Percentiles rank a stretch among this genome's conserved stretches.
Conservation (phyloP, 2,113 vertebrate genomes). For the Physeter macrocephalus region DNA sequence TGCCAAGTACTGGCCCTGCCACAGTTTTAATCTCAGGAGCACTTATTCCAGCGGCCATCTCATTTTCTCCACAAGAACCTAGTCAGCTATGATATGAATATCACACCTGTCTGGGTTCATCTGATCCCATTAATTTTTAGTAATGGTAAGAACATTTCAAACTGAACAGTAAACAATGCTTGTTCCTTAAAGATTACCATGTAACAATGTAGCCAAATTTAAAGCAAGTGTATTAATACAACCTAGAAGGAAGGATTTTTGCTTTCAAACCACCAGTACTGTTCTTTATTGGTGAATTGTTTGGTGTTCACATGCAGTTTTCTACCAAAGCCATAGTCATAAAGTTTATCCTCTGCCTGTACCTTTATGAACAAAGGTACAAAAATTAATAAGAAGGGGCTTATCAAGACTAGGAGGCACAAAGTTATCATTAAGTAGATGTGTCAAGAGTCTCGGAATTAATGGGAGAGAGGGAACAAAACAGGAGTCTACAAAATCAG, state of each 20-base stretch:
- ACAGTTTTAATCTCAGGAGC: background rate
- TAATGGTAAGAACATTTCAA: slow-evolving; percentile 45
- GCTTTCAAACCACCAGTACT: background rate
- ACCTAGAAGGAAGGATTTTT: background rate
- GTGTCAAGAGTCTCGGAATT: background rate
- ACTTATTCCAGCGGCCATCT: slow-evolving; percentile 3
- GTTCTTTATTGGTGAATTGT: background rate
- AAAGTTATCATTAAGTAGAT: background rate
- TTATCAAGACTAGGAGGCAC: background rate
- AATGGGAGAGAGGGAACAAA: background rate
- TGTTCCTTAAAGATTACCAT: background rate
- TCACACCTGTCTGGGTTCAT: slow-evolving; percentile 38
- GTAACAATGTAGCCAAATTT: background rate
- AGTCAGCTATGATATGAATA: slow-evolving; percentile 4
- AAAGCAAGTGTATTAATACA: background rate
- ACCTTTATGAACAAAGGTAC: background rate
- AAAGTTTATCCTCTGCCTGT: background rate
- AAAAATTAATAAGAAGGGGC: background rate
- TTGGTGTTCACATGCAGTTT: background rate
- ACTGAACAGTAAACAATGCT: slow-evolving; percentile 31
- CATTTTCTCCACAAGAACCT: slow-evolving; percentile 34
- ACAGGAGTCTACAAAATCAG: background rate
- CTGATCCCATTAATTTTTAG: slow-evolving; percentile 51
- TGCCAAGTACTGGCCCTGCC: background rate
- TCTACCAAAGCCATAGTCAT: background rate